phyloP scores from a whole-genome alignment of 2,113 vertebrate genomes.

The Daubentonia madagascariensis region DNA sequence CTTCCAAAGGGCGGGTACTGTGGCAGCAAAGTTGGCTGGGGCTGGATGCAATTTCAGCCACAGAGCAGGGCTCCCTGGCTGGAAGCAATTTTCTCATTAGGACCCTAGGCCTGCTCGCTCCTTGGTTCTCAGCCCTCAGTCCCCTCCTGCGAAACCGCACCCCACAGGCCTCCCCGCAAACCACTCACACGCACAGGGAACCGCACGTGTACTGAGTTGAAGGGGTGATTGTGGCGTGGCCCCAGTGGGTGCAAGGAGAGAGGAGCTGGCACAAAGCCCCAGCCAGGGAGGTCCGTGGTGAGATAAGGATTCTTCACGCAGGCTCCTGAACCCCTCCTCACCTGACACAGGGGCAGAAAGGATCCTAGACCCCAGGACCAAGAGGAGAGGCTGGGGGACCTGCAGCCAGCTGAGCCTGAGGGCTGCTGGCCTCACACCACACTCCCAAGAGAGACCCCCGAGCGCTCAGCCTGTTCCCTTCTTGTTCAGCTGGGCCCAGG shows the following conservation, averaged over 20 bases:
- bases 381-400: neutral
- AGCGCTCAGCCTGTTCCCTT: neutral
- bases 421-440: neutral
- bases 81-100: slow-evolving; percentile 83
- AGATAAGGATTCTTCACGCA: neutral
- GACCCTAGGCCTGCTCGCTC: slow-evolving; percentile 72
- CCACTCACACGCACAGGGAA: slow-evolving; percentile 67
- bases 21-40: slow-evolving; percentile 60
- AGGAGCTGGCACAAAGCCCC: neutral
- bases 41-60: slow-evolving; percentile 81
- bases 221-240: slow-evolving; percentile 27
- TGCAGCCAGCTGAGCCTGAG: neutral
- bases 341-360: neutral
- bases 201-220: slow-evolving; percentile 42
- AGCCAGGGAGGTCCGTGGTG: neutral
- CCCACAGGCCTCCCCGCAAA: slow-evolving; percentile 67
- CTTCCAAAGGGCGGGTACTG: slow-evolving; percentile 60
- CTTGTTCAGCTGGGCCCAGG: neutral
- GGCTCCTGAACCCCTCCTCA: neutral
- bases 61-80: slow-evolving; percentile 74
- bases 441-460: neutral
- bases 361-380: neutral
- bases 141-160: slow-evolving; percentile 73
- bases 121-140: slow-evolving; percentile 69
- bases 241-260: neutral